Conservation (phyloP, 2,888 invertebrate genomes). For the Xanthia togata region DNA sequence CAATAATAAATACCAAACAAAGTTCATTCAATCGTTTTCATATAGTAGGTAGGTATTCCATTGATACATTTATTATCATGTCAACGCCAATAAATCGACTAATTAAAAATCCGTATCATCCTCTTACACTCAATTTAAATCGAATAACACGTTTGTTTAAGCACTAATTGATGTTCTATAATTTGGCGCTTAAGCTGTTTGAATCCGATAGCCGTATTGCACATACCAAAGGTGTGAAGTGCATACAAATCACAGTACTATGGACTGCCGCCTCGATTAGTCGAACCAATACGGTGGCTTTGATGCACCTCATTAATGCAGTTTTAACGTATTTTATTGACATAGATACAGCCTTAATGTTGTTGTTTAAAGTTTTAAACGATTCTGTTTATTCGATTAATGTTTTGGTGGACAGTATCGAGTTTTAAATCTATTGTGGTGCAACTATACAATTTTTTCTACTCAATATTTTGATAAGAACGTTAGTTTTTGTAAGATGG, state of each 20-base stretch:
- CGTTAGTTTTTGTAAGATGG: not conserved
- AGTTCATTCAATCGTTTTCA: slow-evolving; percentile 15
- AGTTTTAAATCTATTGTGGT: slow-evolving; percentile 6
- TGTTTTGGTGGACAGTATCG: slow-evolving; percentile 26
- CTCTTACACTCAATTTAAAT: slow-evolving; percentile 53
- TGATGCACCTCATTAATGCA: slow-evolving; percentile 65
- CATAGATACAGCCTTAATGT: slow-evolving; percentile 52
- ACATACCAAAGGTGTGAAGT: slow-evolving; percentile 57
- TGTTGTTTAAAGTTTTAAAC: slow-evolving; percentile 49
- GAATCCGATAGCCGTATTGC: slow-evolving; percentile 37
- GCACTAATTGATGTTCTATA: slow-evolving; percentile 69
- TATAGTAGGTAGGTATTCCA: slow-evolving; percentile 24
- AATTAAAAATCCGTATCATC: slow-evolving; percentile 10
- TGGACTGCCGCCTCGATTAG: slow-evolving; percentile 54
- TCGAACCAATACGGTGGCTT: slow-evolving; percentile 54
- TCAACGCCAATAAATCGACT: slow-evolving; percentile 10
- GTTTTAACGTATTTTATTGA: slow-evolving; percentile 59
- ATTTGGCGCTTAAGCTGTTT: slow-evolving; percentile 68
- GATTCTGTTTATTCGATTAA: slow-evolving; percentile 42
- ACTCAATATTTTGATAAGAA: not conserved
- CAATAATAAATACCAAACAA: slow-evolving; percentile 12
- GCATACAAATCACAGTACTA: slow-evolving; percentile 72
- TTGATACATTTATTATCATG: slow-evolving; percentile 33
- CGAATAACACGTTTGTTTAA: slow-evolving; percentile 66
- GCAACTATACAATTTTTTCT: not conserved